phyloP scores from a whole-genome alignment of 2,888 invertebrate species.

The Barypeithes pellucidus region DNA sequence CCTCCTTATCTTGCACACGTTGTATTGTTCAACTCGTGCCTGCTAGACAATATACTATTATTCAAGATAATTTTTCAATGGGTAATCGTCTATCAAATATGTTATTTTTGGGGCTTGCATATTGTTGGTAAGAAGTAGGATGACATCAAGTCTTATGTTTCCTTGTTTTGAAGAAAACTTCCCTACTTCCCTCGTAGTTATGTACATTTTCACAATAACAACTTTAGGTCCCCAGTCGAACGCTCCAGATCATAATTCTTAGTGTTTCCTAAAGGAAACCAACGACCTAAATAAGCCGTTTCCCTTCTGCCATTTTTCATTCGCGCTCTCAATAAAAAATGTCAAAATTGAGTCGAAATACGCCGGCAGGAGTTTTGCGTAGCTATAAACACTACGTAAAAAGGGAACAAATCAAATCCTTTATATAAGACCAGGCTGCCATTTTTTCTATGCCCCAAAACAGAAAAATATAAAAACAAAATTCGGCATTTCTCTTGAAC shows the following conservation, averaged over 20 bases:
- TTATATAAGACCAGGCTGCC: constrained; percentile 19
- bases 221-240: neutral
- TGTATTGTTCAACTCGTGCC: no score
- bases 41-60: no score
- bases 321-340: constrained; percentile 32
- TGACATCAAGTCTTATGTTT: no score
- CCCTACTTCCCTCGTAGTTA: no score
- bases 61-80: no score
- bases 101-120: no score
- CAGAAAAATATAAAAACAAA: constrained; percentile 25
- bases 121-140: no score
- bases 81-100: no score
- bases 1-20: no score
- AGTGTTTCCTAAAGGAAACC: constrained; percentile 3
- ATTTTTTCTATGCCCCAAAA: constrained; percentile 17
- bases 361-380: constrained; percentile 32
- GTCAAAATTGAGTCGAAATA: constrained; percentile 32
- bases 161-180: no score
- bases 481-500: constrained; percentile 16
- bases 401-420: constrained; percentile 38
- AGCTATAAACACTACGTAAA: constrained; percentile 38
- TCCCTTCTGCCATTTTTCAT: constrained; percentile 27
- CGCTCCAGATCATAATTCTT: constrained; percentile 4
- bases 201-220: no score
- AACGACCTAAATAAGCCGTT: constrained; percentile 21